phyloP scores from a whole-genome alignment of 2,797 vertebrate species.

The Diceros bicornis region DNA sequence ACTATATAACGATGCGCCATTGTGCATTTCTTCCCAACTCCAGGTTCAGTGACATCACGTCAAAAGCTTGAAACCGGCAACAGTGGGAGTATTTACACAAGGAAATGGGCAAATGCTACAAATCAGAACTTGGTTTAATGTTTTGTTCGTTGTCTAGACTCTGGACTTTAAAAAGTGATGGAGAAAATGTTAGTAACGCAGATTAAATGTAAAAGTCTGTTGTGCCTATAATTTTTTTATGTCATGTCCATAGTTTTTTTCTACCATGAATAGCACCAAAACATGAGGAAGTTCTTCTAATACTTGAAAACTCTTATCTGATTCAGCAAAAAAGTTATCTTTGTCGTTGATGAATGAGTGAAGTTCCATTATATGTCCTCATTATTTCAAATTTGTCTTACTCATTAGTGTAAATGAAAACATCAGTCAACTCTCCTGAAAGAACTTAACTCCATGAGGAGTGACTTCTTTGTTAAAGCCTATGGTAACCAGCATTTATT shows the following conservation, averaged over 20 bases:
- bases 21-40: neutral
- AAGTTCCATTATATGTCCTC: neutral
- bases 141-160: neutral
- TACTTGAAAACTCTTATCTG: constrained; percentile 44
- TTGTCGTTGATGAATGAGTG: neutral
- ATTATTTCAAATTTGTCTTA: constrained; percentile 1
- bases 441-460: neutral
- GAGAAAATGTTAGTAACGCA: constrained; percentile 30
- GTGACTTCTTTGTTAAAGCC: neutral
- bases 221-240: neutral
- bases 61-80: neutral
- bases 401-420: neutral
- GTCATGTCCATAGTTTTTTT: neutral
- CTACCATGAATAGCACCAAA: neutral
- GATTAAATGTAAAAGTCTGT: neutral
- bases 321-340: neutral
- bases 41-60: neutral
- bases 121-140: neutral
- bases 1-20: neutral
- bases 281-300: neutral
- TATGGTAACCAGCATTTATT: neutral
- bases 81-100: neutral
- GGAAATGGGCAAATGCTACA: neutral
- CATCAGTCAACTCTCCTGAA: neutral
- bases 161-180: neutral